Evolutionary conservation across 2,113 vertebrate species (phyloP), one percentile per base, ranked within the genome.

Genomic region (Pyrgilauda ruficollis): DNA sequence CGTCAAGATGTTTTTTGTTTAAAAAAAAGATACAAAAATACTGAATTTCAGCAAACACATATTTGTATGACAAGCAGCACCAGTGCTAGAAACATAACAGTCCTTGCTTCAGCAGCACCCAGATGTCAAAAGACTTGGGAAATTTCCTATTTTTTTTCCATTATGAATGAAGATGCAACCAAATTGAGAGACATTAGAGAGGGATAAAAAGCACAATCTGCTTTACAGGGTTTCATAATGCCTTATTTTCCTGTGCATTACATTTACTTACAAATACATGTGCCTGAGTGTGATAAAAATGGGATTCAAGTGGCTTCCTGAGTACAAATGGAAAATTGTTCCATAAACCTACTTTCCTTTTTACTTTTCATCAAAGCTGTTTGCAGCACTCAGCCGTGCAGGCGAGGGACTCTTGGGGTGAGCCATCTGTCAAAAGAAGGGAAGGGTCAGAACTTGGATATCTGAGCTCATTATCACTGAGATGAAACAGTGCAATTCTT

Each of bases 401-500:
- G 98, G 98, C 1, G 96, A 95, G 82, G 98, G 98, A 74, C 98
- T 98, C 90, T 96, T 97, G 0, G 98, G 98, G 23, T 98, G 98
- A 96, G 98, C 98, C 94, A 98, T 81, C 98, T 98, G 96, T 92
- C 47, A 86, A 90, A 87, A 75, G 2, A 85, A 84, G 79, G 59
- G 76, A 76, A 50, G 23, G 35, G 21, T 92, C 63, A 93, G n/a
- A n/a, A 23, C 31, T 20, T 68, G 50, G 13, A 12, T 26, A 16
- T 6, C 55, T 68, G 14, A 85, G 27, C 68, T 52, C 52, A n/a
- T 68, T 50, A 33, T 10, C 15, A 41, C 28, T 7, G 37, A 73
- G 41, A 49, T 12, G 68, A 93, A 63, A 41, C 1, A 82, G 16
- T 5, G 35, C 18, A 16, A 15, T 52, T 72, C 26, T 35, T 46